Percentiles rank a stretch among this genome's conserved stretches.
Conservation (phyloP, 30 jellyfish, hydroid and myxozoan genomes). For the Aurelia sp. region DNA sequence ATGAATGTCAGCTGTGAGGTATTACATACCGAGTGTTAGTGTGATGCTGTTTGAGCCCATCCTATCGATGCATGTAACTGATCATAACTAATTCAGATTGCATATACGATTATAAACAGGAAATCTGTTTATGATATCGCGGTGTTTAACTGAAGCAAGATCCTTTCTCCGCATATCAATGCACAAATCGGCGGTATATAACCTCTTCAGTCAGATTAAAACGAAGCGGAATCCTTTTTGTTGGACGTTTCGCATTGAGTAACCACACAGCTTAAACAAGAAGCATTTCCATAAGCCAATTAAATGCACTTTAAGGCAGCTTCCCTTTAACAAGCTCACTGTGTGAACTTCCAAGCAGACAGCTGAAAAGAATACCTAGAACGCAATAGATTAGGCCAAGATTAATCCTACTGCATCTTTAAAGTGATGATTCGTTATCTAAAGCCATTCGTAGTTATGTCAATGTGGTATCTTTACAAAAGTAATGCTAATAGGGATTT, state of each 20-base stretch:
- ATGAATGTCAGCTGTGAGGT: too few relatives aligned
- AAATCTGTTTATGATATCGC: constrained; percentile 68
- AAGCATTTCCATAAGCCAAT: constrained; percentile 50
- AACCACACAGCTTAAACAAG: constrained; percentile 24
- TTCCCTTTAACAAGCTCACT: constrained; percentile 29
- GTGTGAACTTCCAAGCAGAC: constrained; percentile 52
- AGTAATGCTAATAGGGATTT: too few relatives aligned
- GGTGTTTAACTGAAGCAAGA: constrained; percentile 30
- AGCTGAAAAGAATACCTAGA: not conserved
- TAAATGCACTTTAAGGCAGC: constrained; percentile 33
- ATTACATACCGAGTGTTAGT: too few relatives aligned
- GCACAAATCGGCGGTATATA: constrained; percentile 38
- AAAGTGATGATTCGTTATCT: too few relatives aligned
- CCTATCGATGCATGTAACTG: too few relatives aligned
- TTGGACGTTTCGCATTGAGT: constrained; percentile 35
- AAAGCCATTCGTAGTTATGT: too few relatives aligned
- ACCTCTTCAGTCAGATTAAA: constrained; percentile 39
- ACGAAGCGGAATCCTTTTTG: constrained; percentile 25
- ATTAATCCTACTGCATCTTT: too few relatives aligned
- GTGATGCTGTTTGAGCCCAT: too few relatives aligned
- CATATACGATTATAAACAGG: constrained; percentile 43
- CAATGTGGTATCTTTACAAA: too few relatives aligned
- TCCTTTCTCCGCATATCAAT: constrained; percentile 15
- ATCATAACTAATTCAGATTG: constrained; percentile 3
- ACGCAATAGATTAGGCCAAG: too few relatives aligned